Conservation (phyloP, 2,888 invertebrate genomes). For the Octodonta nipae region DNA sequence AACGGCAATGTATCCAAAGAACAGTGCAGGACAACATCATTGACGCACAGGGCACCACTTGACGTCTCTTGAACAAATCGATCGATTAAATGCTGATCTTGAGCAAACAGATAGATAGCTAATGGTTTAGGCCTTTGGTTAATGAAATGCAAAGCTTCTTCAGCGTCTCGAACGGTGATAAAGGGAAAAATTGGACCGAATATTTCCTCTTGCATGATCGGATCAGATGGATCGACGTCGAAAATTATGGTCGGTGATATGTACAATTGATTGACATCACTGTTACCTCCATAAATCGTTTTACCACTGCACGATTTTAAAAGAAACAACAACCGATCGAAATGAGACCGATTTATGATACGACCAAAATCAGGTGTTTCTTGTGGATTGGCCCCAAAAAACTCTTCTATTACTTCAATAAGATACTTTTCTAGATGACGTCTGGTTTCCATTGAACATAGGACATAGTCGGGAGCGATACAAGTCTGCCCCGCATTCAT, state of each 20-base stretch:
- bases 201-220: constrained; percentile 81
- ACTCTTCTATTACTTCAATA: constrained; percentile 54
- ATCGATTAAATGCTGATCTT: constrained; percentile 42
- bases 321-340: constrained; percentile 51
- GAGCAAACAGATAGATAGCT: constrained; percentile 73
- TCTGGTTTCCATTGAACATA: constrained; percentile 67
- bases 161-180: constrained; percentile 63
- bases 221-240: constrained; percentile 61
- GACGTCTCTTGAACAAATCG: constrained; percentile 57
- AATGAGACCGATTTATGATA: constrained; percentile 76
- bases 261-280: constrained; percentile 61
- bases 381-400: constrained; percentile 34
- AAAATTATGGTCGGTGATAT: constrained; percentile 74
- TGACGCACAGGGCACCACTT: constrained; percentile 68
- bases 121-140: constrained; percentile 81
- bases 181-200: constrained; percentile 94
- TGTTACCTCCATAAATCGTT: constrained; percentile 65
- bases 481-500: constrained; percentile 90
- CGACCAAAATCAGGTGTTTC: constrained; percentile 70
- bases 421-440: constrained; percentile 43
- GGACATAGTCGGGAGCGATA: constrained; percentile 87
- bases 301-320: constrained; percentile 56
- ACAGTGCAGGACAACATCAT: constrained; percentile 76
- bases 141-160: constrained; percentile 82
- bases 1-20: constrained; percentile 84